Evolutionary conservation across 2,888 invertebrate genomes (phyloP).

Genomic region (Pachydiplax longipennis): DNA sequence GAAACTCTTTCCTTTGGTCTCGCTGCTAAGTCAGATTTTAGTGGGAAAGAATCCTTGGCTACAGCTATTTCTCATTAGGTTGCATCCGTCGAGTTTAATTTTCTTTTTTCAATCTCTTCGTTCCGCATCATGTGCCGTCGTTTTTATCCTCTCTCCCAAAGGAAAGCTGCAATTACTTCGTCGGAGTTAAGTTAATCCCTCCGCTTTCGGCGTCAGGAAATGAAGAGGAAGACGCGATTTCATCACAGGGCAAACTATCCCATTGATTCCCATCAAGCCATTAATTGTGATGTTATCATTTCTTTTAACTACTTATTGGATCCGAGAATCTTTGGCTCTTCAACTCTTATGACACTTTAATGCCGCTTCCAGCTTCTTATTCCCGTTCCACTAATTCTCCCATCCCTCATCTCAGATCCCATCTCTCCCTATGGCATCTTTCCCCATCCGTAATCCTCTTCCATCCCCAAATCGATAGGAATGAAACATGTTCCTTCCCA

Average conservation of each 20-base stretch:
- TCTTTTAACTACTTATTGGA: not conserved
- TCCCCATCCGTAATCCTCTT: constrained; percentile 17
- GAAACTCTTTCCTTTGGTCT: not conserved
- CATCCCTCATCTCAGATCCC: not conserved
- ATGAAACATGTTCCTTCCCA: constrained; percentile 39
- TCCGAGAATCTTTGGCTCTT: not conserved
- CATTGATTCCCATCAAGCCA: not conserved
- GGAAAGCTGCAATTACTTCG: not conserved
- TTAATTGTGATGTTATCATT: not conserved
- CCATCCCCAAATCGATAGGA: constrained; percentile 21
- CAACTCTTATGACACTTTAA: not conserved
- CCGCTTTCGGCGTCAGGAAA: not conserved
- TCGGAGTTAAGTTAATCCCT: not conserved
- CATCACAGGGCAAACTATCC: not conserved
- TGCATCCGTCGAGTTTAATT: not conserved
- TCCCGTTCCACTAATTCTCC: not conserved
- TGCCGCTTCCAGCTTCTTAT: not conserved
- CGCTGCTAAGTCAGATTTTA: too few relatives aligned
- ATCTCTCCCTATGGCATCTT: not conserved
- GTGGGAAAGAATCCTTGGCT: too few relatives aligned
- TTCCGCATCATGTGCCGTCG: not conserved
- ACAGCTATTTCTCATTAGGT: too few relatives aligned
- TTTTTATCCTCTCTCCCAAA: not conserved
- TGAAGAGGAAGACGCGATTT: not conserved
- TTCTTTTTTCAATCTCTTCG: not conserved